Evolutionary conservation across 2,797 vertebrate genomes (phyloP), one percentile per base, ranked within the genome.

Genomic region (Alca torda): DNA sequence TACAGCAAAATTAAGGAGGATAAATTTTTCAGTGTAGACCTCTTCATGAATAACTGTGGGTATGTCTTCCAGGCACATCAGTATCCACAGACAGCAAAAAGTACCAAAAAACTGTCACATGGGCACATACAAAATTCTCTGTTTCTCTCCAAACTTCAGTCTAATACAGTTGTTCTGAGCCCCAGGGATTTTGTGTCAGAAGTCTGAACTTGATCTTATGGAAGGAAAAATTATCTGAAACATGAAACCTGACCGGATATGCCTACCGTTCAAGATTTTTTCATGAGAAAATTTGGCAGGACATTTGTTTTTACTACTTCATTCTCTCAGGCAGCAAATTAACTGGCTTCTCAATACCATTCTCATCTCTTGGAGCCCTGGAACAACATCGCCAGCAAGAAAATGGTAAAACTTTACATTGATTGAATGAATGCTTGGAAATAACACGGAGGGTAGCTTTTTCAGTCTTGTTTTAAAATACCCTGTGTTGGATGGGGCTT

Each of bases 41-140:
- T 56, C 13, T 25, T 48, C 10, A 10, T 4, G 5, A 64, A 46
- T 37, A 48, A 53, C 9, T 46, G 4, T 48, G 11, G 0, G 1
- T 64, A 11, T 41, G 10, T 59, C 5, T 85, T 85, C 33, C 12
- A 65, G 37, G 8, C 8, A 33, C 10, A 17, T 46, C 50, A 46
- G 5, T 7, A 54, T 11, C 24, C 46, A n/a, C 9, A 78, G 41
- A 35, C 13, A 61, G 23, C 9, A 76, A 82, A 67, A 64, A 43
- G 4, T 16, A 37, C 3, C 8, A 35, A 51, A 51, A 53, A 87
- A 5, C 3, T 48, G 3, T 30, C 18, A 79, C 19, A 39, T 3
- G 10, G 46, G 3, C 11, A 35, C 6, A 4, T 2, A 21, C 0
- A 61, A 19, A 85, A 61, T 41, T 31, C 26, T 41, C 20, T 33